Percentiles rank a stretch among this genome's conserved stretches.
phyloP scores from a whole-genome alignment of 1,140 invertebrate genomes.

The Limonius californicus region DNA sequence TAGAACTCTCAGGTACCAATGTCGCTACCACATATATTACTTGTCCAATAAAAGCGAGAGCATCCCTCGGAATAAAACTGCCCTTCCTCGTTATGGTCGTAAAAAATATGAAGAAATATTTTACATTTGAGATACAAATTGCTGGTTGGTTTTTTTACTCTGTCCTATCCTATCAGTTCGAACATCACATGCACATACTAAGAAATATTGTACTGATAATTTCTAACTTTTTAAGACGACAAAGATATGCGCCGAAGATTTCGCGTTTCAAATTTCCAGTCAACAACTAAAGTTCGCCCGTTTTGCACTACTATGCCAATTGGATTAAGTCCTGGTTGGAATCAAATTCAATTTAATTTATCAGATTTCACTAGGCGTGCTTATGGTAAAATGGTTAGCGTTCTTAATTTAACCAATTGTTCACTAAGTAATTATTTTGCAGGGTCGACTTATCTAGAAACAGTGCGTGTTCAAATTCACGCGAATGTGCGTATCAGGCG shows the following conservation, averaged over 20 bases:
- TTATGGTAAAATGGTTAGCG: too few species aligned
- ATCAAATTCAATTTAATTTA: constrained; percentile 85
- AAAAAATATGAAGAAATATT: constrained; percentile 95
- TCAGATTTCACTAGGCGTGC: constrained; percentile 87
- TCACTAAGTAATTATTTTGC: too few species aligned
- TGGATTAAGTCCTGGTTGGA: constrained; percentile 86
- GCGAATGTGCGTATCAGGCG: constrained; percentile 88
- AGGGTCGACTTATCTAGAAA: constrained; percentile 85
- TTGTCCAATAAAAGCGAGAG: constrained; percentile 80
- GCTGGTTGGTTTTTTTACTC: constrained; percentile 42
- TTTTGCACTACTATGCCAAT: constrained; percentile 94
- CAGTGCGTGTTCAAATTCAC: constrained; percentile 84
- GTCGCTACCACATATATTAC: constrained; percentile 90
- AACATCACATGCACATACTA: too few species aligned
- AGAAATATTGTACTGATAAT: too few species aligned
- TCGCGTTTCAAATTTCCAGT: constrained; percentile 92
- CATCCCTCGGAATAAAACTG: constrained; percentile 81
- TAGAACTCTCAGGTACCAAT: constrained; percentile 91
- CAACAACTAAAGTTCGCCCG: constrained; percentile 82
- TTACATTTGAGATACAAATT: constrained; percentile 87
- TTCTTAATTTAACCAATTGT: too few species aligned
- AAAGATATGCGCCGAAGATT: constrained; percentile 86
- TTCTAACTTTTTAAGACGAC: constrained; percentile 83
- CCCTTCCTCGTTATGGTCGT: constrained; percentile 91
- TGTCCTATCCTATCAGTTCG: not conserved